Conservation (phyloP, 2,888 invertebrate genomes). For the Digitonthophagus gazella region DNA sequence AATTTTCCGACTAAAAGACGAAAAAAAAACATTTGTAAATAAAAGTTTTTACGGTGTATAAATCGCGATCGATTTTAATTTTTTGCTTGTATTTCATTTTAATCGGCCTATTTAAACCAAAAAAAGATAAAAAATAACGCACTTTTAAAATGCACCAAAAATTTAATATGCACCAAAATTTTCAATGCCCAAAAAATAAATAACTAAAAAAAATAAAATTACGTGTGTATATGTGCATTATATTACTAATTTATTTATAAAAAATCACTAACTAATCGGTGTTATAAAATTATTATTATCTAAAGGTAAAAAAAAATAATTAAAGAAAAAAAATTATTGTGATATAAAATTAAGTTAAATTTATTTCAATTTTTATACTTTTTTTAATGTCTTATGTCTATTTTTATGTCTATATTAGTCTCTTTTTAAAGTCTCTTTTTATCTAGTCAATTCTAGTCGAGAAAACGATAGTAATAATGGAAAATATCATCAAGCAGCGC, state of each 20-base stretch:
- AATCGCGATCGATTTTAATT: background rate
- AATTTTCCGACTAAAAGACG: background rate
- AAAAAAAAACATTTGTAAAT: background rate
- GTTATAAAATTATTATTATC: conserved; percentile 11
- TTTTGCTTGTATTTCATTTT: background rate
- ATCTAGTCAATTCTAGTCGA: conserved; percentile 10
- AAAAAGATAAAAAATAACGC: background rate
- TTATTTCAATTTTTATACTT: no score
- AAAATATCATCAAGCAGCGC: conserved; percentile 9
- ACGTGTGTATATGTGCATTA: background rate
- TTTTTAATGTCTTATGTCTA: no score
- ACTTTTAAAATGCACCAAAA: background rate
- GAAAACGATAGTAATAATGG: conserved; percentile 17
- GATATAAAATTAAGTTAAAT: conserved; percentile 21
- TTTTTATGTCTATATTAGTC: no score
- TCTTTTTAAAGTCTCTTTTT: background rate
- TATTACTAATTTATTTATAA: conserved; percentile 6
- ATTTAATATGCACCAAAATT: background rate
- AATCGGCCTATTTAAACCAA: background rate
- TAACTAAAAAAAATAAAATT: background rate
- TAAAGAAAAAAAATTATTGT: conserved; percentile 33
- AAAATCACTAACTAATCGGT: background rate
- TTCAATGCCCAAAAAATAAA: background rate
- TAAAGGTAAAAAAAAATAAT: background rate
- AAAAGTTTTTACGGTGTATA: background rate